Evolutionary conservation across 2,888 invertebrate species (phyloP).

Genomic region (Pogonocherus hispidulus): DNA sequence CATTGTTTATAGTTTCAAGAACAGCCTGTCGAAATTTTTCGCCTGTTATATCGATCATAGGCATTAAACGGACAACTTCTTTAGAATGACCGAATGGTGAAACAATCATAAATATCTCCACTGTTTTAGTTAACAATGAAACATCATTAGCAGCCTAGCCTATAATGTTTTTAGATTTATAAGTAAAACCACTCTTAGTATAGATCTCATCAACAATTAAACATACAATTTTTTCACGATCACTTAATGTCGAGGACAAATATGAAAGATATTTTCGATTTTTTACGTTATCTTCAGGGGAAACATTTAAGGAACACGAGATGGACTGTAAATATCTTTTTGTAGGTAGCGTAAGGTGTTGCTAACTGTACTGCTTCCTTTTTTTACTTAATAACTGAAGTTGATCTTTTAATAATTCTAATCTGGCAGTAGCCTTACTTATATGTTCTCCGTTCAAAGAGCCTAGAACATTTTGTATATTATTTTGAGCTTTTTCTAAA

Average conservation of each 20-base stretch:
- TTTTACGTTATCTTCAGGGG: too few relatives aligned
- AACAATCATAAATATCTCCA: slow-evolving; percentile 1
- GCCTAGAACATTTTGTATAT: background rate
- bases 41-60: background rate
- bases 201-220: slow-evolving; percentile 3
- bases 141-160: slow-evolving; percentile 6
- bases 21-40: background rate
- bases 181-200: background rate
- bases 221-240: background rate
- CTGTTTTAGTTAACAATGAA: slow-evolving; percentile 5
- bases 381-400: background rate
- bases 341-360: background rate
- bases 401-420: background rate
- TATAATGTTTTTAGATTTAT: slow-evolving; percentile 9
- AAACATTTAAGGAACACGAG: background rate
- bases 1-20: background rate
- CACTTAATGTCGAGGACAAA: too few relatives aligned
- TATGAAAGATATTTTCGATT: too few relatives aligned
- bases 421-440: background rate
- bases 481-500: background rate
- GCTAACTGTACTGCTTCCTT: background rate
- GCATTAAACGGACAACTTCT: background rate
- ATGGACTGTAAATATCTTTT: background rate
- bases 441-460: background rate
- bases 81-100: background rate